Evolutionary conservation across 2,888 invertebrate genomes (phyloP).

Genomic region (Tillus elongatus): DNA sequence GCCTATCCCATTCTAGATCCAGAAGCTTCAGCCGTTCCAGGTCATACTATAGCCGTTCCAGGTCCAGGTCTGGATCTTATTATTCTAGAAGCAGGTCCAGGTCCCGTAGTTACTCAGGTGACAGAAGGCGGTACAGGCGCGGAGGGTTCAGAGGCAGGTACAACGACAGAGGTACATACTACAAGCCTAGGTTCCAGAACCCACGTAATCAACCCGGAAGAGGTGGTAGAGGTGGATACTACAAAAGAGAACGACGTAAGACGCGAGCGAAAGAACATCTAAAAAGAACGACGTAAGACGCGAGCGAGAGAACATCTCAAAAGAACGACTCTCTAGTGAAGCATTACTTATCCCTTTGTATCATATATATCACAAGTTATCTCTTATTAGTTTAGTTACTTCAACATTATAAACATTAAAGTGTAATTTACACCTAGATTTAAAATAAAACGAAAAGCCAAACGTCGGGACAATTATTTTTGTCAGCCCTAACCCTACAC

Average conservation of each 20-base stretch:
- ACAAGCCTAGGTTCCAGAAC: conserved; percentile 67
- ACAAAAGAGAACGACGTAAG: conserved; percentile 37
- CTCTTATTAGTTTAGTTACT: too few relatives aligned
- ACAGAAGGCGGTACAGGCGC: conserved; percentile 42
- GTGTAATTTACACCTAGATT: too few relatives aligned
- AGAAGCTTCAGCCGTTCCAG: conserved; percentile 47
- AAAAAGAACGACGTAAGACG: too few relatives aligned
- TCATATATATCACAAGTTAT: too few relatives aligned
- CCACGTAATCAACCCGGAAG: conserved; percentile 48
- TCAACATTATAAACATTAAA: too few relatives aligned
- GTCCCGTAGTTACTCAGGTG: conserved; percentile 49
- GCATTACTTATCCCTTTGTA: too few relatives aligned
- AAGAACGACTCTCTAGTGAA: too few relatives aligned
- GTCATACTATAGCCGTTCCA: conserved; percentile 51
- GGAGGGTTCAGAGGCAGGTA: conserved; percentile 45
- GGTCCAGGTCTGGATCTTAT: conserved; percentile 43
- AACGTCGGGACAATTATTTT: too few relatives aligned
- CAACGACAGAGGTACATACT: conserved; percentile 67
- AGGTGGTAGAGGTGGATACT: conserved; percentile 34
- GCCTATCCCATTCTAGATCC: conserved; percentile 44
- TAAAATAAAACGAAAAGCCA: too few relatives aligned
- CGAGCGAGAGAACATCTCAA: too few relatives aligned
- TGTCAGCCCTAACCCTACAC: too few relatives aligned
- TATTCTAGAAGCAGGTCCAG: conserved; percentile 54
- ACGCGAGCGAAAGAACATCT: too few relatives aligned